phyloP scores from a whole-genome alignment of 2,113 vertebrate species.

The Trachemys scripta region DNA sequence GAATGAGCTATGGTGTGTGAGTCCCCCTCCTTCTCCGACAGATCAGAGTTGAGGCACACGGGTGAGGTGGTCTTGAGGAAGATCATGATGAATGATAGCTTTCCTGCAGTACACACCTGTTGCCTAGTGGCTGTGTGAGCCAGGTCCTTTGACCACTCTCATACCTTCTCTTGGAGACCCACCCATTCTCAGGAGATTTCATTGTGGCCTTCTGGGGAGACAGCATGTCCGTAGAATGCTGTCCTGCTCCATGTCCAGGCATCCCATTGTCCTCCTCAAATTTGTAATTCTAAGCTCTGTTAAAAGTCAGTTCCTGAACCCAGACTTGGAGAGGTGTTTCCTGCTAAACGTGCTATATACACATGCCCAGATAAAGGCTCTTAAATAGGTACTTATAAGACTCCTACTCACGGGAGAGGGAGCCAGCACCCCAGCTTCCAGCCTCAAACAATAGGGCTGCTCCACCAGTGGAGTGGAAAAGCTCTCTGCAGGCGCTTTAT shows the following conservation, averaged over 20 bases:
- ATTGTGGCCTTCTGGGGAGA: not conserved
- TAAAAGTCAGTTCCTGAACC: slow-evolving; percentile 1
- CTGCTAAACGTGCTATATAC: not conserved
- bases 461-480: not conserved
- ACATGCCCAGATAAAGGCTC: not conserved
- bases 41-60: not conserved
- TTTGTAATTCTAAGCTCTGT: not conserved
- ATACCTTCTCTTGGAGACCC: not conserved
- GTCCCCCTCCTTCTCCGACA: not conserved
- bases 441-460: not conserved
- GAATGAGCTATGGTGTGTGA: not conserved
- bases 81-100: not conserved
- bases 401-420: not conserved
- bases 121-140: not conserved
- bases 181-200: not conserved
- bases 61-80: not conserved
- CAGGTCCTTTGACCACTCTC: not conserved
- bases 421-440: not conserved
- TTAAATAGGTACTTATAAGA: not conserved
- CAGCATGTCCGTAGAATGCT: not conserved
- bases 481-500: slow-evolving; percentile 7
- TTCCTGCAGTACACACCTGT: not conserved
- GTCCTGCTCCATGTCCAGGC: not conserved
- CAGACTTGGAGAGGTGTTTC: not conserved
- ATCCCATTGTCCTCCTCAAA: not conserved